phyloP scores from a whole-genome alignment of 2,113 vertebrate genomes.

The Cryptotis parvus region DNA sequence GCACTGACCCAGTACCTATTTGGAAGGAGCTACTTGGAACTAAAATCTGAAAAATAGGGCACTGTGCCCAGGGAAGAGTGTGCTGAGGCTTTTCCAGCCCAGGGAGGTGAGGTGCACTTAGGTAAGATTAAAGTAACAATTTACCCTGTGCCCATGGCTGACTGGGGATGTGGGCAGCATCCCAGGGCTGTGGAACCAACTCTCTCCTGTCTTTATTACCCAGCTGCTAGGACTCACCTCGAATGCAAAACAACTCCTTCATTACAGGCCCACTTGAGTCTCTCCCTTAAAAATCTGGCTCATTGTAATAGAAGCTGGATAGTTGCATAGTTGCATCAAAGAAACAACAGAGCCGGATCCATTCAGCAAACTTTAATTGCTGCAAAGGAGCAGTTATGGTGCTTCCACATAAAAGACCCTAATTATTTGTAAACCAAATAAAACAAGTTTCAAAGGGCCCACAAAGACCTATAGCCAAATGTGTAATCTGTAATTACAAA shows the following conservation, averaged over 20 bases:
- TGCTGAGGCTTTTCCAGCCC: background rate
- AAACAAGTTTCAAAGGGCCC: conserved; percentile 72
- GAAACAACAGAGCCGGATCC: background rate
- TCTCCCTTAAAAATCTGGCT: background rate
- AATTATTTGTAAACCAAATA: conserved; percentile 68
- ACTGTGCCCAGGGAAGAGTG: background rate
- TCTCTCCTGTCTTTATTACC: background rate
- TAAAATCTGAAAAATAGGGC: background rate
- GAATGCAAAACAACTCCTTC: background rate
- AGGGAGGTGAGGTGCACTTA: background rate
- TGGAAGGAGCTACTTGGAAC: conserved; percentile 32
- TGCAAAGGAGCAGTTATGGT: conserved; percentile 46
- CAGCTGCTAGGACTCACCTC: background rate
- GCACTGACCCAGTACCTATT: background rate
- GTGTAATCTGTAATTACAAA: conserved; percentile 68
- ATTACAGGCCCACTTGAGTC: background rate
- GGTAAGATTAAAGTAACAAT: background rate
- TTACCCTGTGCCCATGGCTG: background rate
- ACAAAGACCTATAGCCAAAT: conserved; percentile 67
- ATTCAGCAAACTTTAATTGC: conserved; percentile 39
- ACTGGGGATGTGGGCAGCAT: background rate
- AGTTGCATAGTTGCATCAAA: background rate
- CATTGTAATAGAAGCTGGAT: background rate
- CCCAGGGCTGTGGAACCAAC: background rate
- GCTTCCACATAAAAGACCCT: conserved; percentile 55